Percentiles rank a stretch among this genome's conserved stretches.
Evolutionary conservation across 2,888 invertebrate genomes (phyloP).

Genomic region (Pilophorus perplexus): DNA sequence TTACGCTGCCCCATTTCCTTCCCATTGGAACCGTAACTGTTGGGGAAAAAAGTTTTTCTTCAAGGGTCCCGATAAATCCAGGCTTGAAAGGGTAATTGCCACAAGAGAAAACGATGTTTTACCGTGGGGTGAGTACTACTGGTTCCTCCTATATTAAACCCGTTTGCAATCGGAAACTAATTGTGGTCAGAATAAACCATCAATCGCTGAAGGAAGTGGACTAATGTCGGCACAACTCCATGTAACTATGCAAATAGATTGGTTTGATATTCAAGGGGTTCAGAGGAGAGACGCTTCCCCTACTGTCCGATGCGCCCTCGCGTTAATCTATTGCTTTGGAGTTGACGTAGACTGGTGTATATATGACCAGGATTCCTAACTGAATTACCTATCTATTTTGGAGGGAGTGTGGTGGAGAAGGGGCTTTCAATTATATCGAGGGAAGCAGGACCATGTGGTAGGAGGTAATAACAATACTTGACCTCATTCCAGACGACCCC

Average conservation of each 20-base stretch:
- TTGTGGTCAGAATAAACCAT: conserved; percentile 36
- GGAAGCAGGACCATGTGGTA: neutral
- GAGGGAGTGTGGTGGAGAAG: neutral
- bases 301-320: neutral
- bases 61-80: conserved; percentile 34
- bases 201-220: conserved; percentile 32
- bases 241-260: conserved; percentile 40
- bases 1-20: conserved; percentile 30
- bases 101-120: conserved; percentile 13
- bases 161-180: conserved; percentile 28
- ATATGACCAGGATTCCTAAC: conserved; percentile 18
- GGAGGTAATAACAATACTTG: neutral
- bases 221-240: conserved; percentile 33
- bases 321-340: conserved; percentile 35
- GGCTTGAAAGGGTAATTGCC: conserved; percentile 30
- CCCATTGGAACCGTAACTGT: conserved; percentile 5
- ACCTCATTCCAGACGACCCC: neutral
- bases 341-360: conserved; percentile 21
- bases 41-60: conserved; percentile 27
- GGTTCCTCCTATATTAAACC: conserved; percentile 32
- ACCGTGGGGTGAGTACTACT: conserved; percentile 1
- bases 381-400: conserved; percentile 13
- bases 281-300: neutral
- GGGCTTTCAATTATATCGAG: conserved; percentile 17
- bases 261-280: conserved; percentile 33